phyloP scores from a whole-genome alignment of 2,888 invertebrate species.

The Chironomus riparius region DNA sequence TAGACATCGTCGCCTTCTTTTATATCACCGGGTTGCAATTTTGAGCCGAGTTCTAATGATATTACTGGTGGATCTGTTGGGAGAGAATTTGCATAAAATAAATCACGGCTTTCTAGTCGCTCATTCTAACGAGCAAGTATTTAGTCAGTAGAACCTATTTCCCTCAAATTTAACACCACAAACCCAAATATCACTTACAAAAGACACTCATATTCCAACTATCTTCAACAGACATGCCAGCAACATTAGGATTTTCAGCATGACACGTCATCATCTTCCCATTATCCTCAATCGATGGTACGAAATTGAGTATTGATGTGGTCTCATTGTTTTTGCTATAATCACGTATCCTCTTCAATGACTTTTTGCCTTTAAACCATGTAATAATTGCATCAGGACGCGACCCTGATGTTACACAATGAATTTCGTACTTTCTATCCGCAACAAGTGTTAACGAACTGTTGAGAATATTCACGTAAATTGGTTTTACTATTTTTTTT shows the following conservation, averaged over 20 bases:
- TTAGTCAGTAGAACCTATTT: no score
- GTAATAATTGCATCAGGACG: slow-evolving; percentile 48
- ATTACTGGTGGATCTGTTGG: slow-evolving; percentile 58
- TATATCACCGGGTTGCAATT: slow-evolving; percentile 68
- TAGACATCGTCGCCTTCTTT: slow-evolving; percentile 79
- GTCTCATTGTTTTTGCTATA: slow-evolving; percentile 66
- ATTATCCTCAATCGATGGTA: slow-evolving; percentile 70
- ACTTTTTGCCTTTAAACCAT: slow-evolving; percentile 48
- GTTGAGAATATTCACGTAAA: slow-evolving; percentile 44
- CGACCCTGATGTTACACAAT: slow-evolving; percentile 47
- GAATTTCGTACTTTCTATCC: slow-evolving; percentile 44
- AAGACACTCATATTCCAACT: slow-evolving; percentile 73
- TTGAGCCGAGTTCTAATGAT: slow-evolving; percentile 62
- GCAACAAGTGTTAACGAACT: slow-evolving; percentile 43
- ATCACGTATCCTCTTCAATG: slow-evolving; percentile 44
- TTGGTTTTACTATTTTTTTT: slow-evolving; percentile 43
- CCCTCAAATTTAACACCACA: no score
- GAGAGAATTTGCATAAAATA: not conserved
- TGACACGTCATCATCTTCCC: slow-evolving; percentile 69
- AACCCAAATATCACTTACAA: slow-evolving; percentile 52
- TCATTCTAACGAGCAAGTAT: no score
- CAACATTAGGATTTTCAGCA: slow-evolving; percentile 74
- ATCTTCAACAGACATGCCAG: slow-evolving; percentile 62
- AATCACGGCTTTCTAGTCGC: no score
- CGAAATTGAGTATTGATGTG: slow-evolving; percentile 67